A percentile compares a stretch with the other conserved stretches of the same genome.
Conservation (phyloP, 2,888 invertebrate genomes). For the Athalia circularis region DNA sequence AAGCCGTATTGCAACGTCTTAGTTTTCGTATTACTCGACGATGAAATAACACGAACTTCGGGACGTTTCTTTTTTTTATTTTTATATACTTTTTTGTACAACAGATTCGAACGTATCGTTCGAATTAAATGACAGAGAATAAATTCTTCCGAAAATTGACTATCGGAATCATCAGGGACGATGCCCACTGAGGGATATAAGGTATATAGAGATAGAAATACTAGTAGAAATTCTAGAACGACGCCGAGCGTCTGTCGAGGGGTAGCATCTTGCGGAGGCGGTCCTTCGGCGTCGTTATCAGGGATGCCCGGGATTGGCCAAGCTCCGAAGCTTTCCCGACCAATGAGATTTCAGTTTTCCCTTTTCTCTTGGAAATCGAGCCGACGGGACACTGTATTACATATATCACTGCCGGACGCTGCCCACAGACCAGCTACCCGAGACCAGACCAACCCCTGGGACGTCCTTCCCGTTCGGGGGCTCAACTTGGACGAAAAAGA, state of each 20-base stretch:
- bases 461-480: slow-evolving; percentile 30
- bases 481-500: slow-evolving; percentile 20
- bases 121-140: no score
- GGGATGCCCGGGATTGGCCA: slow-evolving; percentile 67
- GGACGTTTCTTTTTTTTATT: neutral
- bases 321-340: slow-evolving; percentile 60
- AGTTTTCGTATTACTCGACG: neutral
- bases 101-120: no score
- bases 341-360: slow-evolving; percentile 71
- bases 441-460: slow-evolving; percentile 43
- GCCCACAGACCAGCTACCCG: slow-evolving; percentile 44
- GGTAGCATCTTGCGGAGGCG: slow-evolving; percentile 71
- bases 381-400: slow-evolving; percentile 54
- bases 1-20: neutral
- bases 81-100: no score
- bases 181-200: neutral
- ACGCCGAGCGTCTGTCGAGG: slow-evolving; percentile 41
- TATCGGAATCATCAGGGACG: no score
- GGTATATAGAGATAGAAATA: slow-evolving; percentile 18
- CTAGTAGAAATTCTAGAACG: slow-evolving; percentile 10
- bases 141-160: no score
- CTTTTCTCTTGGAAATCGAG: slow-evolving; percentile 62
- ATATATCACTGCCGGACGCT: slow-evolving; percentile 55
- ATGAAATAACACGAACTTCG: neutral
- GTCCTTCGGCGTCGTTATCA: slow-evolving; percentile 70